Percentiles rank a stretch among this genome's conserved stretches.
These are phyloP conservation scores for Labia minor DNA, from an alignment of 2,888 invertebrate species.

Conservation along the genomic window DNA sequence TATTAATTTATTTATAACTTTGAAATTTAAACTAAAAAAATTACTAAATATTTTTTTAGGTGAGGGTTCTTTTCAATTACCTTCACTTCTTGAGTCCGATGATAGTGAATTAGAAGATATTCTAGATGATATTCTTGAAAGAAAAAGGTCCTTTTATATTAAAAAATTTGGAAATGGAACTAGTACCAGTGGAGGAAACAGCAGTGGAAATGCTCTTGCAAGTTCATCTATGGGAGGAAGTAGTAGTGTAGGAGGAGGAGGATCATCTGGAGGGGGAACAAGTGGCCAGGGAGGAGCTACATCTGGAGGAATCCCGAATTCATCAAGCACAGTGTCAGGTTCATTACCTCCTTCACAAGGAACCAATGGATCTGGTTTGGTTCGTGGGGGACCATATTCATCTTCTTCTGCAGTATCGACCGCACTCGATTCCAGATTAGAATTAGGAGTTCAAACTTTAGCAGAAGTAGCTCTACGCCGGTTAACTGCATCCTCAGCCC, in stretches of 20 bases:
- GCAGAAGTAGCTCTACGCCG: slow-evolving; percentile 65
- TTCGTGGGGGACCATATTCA: background rate
- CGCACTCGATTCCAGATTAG: slow-evolving; percentile 66
- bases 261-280: background rate
- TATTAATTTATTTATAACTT: background rate
- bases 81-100: slow-evolving; percentile 69
- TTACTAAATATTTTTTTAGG: too few relatives aligned
- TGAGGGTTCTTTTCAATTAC: slow-evolving; percentile 34
- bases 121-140: slow-evolving; percentile 54
- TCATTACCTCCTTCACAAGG: background rate
- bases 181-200: background rate
- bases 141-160: slow-evolving; percentile 33
- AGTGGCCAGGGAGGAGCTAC: background rate
- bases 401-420: slow-evolving; percentile 46
- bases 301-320: too few relatives aligned
- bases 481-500: slow-evolving; percentile 54
- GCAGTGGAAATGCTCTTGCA: background rate
- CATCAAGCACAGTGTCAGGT: background rate
- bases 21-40: background rate
- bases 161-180: slow-evolving; percentile 1
- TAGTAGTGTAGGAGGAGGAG: background rate
- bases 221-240: background rate
- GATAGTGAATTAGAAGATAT: slow-evolving; percentile 74
- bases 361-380: background rate
- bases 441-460: slow-evolving; percentile 64